Percentiles rank a stretch among this genome's conserved stretches.
phyloP scores from a whole-genome alignment of 2,797 vertebrate species.

The Sternarchorhynchus goeldii region DNA sequence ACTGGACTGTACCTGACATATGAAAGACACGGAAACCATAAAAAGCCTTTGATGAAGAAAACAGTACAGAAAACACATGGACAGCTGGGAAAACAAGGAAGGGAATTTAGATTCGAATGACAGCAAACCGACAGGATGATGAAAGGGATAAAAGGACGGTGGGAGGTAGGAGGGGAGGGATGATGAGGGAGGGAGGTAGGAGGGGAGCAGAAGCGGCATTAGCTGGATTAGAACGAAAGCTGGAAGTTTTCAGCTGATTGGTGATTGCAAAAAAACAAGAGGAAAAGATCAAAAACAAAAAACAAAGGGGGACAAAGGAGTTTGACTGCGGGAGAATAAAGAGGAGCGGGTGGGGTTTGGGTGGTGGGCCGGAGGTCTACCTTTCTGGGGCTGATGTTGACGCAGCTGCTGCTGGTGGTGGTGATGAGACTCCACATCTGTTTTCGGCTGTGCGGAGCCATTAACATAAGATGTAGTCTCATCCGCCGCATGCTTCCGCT shows the following conservation, averaged over 20 bases:
- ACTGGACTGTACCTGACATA: constrained; percentile 13
- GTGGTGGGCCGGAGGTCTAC: constrained; percentile 50
- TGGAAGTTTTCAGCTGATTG: not conserved
- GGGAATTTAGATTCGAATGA: not conserved
- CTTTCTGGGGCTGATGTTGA: constrained; percentile 43
- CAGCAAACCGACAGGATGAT: not conserved
- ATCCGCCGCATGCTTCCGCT: constrained; percentile 6
- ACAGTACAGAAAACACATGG: not conserved
- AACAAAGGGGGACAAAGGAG: not conserved
- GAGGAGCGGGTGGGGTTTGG: constrained; percentile 13
- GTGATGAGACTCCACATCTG: constrained; percentile 39
- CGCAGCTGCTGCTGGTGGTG: constrained; percentile 31
- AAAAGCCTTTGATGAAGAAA: constrained; percentile 1
- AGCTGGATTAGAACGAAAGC: not conserved
- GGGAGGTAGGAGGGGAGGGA: too few species aligned
- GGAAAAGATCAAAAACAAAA: not conserved
- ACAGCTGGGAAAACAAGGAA: not conserved
- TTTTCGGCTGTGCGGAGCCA: constrained; percentile 39
- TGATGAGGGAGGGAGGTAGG: not conserved
- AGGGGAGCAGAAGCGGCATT: not conserved
- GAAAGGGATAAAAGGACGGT: constrained; percentile 2
- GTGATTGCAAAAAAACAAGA: not conserved
- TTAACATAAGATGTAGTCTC: constrained; percentile 41
- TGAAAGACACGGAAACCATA: constrained; percentile 13
- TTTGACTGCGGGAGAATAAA: not conserved